Conservation (phyloP, 2,113 vertebrate genomes). For the Cathartes aura region DNA sequence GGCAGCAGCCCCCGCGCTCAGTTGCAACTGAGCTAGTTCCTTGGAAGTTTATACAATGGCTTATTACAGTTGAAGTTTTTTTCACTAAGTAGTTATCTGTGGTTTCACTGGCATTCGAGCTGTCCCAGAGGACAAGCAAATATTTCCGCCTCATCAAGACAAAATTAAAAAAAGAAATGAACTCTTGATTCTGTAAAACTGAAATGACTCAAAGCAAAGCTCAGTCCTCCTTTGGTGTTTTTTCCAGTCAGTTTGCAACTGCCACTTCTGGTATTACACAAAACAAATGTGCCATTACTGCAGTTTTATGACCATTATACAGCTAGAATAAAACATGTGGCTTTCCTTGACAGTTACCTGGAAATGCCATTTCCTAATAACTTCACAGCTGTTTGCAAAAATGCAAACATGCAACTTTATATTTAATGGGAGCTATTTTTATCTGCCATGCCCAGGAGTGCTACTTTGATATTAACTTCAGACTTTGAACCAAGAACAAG, state of each 20-base stretch:
- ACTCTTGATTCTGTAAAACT: background rate
- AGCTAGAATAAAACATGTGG: background rate
- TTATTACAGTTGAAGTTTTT: accelerated
- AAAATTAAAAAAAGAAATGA: background rate
- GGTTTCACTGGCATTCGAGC: background rate
- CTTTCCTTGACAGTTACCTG: background rate
- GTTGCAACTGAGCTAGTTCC: background rate
- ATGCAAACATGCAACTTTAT: background rate
- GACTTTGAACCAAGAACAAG: background rate
- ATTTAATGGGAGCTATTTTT: background rate
- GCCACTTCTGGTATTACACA: accelerated
- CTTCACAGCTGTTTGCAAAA: accelerated
- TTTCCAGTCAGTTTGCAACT: background rate
- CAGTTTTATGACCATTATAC: background rate
- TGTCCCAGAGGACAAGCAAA: too few relatives aligned
- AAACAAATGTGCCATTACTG: background rate
- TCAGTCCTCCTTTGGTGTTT: background rate
- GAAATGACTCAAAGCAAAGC: background rate
- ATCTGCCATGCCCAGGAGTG: background rate
- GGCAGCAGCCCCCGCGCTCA: background rate
- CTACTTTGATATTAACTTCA: background rate
- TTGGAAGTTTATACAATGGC: accelerated
- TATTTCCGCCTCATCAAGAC: background rate
- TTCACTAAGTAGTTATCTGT: too few relatives aligned
- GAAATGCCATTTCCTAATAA: background rate